Percentiles rank a stretch among this genome's conserved stretches.
These are phyloP conservation scores for Tokudaia muenninki DNA, from an alignment of 2,797 vertebrate species.

Conservation along the genomic window DNA sequence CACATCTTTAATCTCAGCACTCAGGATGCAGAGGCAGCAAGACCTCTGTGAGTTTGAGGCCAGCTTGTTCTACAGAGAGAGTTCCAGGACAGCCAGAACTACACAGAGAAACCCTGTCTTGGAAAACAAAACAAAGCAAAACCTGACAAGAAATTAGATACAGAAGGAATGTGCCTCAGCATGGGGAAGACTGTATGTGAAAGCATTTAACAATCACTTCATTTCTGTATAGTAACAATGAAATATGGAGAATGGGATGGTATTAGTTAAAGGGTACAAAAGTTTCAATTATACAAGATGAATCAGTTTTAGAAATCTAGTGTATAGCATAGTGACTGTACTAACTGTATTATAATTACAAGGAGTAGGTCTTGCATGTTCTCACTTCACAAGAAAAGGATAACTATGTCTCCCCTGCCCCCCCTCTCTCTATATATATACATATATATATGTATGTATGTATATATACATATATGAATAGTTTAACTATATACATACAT, in stretches of 20 bases:
- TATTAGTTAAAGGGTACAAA: background rate
- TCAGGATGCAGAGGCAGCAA: background rate
- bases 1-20: background rate
- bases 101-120: background rate
- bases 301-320: background rate
- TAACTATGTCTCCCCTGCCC: background rate
- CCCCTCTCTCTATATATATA: too few relatives aligned
- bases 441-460: background rate
- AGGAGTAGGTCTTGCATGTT: background rate
- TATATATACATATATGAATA: background rate
- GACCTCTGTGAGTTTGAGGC: background rate
- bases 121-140: background rate
- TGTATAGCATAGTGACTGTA: background rate
- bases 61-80: background rate
- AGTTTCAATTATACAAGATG: background rate
- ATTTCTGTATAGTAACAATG: background rate
- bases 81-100: background rate
- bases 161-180: background rate
- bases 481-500: too few relatives aligned
- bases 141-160: background rate
- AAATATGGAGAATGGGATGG: background rate
- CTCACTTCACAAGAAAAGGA: background rate
- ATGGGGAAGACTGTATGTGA: background rate
- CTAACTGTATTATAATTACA: background rate
- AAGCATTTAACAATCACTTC: background rate